phyloP scores from a whole-genome alignment of 2,888 invertebrate genomes.

The Steinernema scapterisci region DNA sequence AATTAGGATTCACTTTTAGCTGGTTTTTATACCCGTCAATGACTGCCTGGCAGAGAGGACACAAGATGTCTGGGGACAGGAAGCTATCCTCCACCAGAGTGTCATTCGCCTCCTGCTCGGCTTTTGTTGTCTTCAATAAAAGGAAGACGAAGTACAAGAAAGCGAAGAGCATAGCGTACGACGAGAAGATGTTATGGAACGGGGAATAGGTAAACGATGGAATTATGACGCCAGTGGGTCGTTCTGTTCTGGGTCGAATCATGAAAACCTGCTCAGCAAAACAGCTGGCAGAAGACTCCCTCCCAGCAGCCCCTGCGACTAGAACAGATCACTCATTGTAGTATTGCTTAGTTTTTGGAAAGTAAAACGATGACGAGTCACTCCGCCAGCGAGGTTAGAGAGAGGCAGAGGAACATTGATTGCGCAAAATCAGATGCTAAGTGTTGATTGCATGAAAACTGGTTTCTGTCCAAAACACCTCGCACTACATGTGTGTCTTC shows the following conservation, averaged over 20 bases:
- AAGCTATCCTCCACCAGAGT: background rate
- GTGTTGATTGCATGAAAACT: conserved; percentile 24
- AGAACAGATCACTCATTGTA: conserved; percentile 20
- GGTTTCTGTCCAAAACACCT: conserved; percentile 12
- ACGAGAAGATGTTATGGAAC: background rate
- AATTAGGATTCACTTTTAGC: background rate
- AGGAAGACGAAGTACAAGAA: background rate
- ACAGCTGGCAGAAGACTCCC: conserved; percentile 3
- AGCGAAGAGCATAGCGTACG: background rate
- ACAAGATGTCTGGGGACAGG: background rate
- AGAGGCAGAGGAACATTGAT: conserved; percentile 29
- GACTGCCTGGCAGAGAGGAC: background rate
- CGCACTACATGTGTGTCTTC: background rate
- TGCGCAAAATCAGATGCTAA: conserved; percentile 25
- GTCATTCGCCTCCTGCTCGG: background rate
- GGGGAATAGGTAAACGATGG: conserved; percentile 20
- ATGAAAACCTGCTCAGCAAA: conserved; percentile 29
- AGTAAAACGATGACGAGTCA: conserved; percentile 24
- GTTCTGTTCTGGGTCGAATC: conserved; percentile 26
- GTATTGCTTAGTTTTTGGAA: conserved; percentile 21
- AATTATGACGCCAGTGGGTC: conserved; percentile 23
- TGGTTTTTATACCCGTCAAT: conserved; percentile 20
- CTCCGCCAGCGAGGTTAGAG: conserved; percentile 20
- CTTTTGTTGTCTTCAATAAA: background rate
- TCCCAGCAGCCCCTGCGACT: conserved; percentile 4